A percentile compares a stretch with the other conserved stretches of the same genome.
These are phyloP conservation scores for Helogale parvula DNA, from an alignment of 2,113 vertebrate species.

Conservation along the genomic window DNA sequence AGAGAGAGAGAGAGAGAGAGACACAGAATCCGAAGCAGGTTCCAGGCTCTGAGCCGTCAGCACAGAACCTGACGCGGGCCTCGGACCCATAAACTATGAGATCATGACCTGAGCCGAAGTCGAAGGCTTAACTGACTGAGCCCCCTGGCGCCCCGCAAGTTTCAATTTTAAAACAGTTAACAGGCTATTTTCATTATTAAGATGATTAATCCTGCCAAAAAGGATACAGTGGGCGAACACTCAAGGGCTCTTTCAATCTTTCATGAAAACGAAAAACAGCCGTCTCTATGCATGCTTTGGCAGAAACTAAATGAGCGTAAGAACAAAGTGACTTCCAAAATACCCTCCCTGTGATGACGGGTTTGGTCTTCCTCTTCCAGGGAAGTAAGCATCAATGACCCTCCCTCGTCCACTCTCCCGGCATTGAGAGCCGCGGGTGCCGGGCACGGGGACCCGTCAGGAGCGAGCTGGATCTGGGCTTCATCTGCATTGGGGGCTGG, in stretches of 20 bases:
- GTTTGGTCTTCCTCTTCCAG: background rate
- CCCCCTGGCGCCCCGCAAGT: background rate
- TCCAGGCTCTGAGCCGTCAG: no score
- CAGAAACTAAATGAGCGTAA: background rate
- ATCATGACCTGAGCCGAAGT: no score
- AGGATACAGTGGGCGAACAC: background rate
- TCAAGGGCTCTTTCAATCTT: background rate
- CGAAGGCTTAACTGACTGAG: no score
- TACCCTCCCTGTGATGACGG: background rate
- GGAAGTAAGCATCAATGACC: no score
- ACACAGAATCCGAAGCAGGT: no score
- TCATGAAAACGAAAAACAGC: conserved; percentile 35
- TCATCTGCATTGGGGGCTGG: background rate
- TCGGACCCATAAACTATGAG: no score
- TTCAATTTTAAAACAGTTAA: background rate
- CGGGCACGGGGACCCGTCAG: accelerated
- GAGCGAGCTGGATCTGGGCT: background rate
- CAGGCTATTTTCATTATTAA: background rate
- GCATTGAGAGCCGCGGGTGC: accelerated
- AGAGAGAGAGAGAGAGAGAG: no score
- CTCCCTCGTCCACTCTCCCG: background rate
- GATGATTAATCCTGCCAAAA: background rate
- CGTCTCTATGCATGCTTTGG: background rate
- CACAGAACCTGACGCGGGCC: no score
- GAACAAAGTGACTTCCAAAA: background rate